Evolutionary conservation across 2,888 invertebrate genomes (phyloP).

Genomic region (Itoplectis maculator): DNA sequence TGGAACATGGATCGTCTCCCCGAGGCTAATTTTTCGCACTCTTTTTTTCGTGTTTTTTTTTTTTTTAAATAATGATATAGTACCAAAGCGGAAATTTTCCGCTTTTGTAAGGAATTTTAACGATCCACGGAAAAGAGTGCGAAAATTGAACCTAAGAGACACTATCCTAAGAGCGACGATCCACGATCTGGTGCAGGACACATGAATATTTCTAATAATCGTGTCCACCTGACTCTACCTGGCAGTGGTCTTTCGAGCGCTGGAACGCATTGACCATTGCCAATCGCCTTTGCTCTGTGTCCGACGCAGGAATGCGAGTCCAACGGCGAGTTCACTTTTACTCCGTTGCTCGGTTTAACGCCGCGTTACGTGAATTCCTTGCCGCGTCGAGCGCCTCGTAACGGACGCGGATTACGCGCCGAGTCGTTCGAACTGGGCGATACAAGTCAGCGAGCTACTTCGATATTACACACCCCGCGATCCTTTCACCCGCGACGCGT

Average conservation of each 20-base stretch:
- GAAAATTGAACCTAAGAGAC: too few relatives aligned
- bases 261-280: slow-evolving; percentile 40
- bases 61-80: too few relatives aligned
- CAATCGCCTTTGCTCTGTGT: slow-evolving; percentile 25
- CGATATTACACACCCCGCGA: slow-evolving; percentile 44
- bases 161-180: too few relatives aligned
- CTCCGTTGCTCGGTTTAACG: slow-evolving; percentile 49
- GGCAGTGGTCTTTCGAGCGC: too few relatives aligned
- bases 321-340: slow-evolving; percentile 52
- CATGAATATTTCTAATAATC: slow-evolving; percentile 33
- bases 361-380: slow-evolving; percentile 45
- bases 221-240: too few relatives aligned
- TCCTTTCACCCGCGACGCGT: slow-evolving; percentile 65
- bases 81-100: too few relatives aligned
- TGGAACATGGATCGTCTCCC: too few relatives aligned
- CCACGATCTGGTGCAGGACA: too few relatives aligned
- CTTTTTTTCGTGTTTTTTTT: too few relatives aligned
- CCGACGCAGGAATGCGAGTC: background rate
- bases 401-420: slow-evolving; percentile 35
- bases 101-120: too few relatives aligned
- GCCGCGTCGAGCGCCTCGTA: slow-evolving; percentile 16
- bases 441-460: slow-evolving; percentile 51
- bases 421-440: slow-evolving; percentile 49
- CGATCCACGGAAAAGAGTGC: too few relatives aligned
- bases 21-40: too few relatives aligned